Conservation (phyloP, 2,888 invertebrate species). For the Horisme vitalbata region DNA sequence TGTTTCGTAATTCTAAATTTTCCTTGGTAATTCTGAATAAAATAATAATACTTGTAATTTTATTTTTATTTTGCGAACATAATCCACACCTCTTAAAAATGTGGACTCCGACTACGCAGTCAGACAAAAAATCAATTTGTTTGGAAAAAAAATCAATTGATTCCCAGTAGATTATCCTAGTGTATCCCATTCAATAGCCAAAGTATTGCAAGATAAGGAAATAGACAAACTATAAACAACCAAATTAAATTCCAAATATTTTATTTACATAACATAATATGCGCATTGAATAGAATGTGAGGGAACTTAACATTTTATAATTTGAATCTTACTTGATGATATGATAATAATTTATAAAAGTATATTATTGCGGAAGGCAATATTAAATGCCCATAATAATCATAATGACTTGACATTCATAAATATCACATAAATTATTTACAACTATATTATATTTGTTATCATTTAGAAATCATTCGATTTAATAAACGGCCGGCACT, state of each 20-base stretch:
- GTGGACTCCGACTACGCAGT: no score
- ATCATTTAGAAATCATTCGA: no score
- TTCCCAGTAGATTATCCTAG: no score
- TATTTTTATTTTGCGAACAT: no score
- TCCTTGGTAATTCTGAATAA: slow-evolving; percentile 9
- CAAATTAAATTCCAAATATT: slow-evolving; percentile 34
- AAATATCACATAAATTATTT: not conserved
- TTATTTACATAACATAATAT: slow-evolving; percentile 31
- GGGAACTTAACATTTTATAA: slow-evolving; percentile 19
- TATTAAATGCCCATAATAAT: not conserved
- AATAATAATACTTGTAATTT: slow-evolving; percentile 18
- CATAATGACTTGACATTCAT: no score
- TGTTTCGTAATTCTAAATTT: no score
- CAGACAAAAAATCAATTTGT: no score
- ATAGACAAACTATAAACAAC: slow-evolving; percentile 30
- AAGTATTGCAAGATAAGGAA: no score
- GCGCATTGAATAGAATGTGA: slow-evolving; percentile 22
- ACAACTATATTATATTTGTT: not conserved
- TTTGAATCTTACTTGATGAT: slow-evolving; percentile 9
- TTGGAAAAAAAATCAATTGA: no score
- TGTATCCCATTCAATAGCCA: no score
- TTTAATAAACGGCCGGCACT: no score
- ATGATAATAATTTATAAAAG: slow-evolving; percentile 3
- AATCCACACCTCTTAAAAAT: no score
- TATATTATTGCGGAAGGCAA: slow-evolving; percentile 3